Percentiles rank a stretch among this genome's conserved stretches.
Conservation (phyloP, 2,888 invertebrate genomes). For the Callinectes sapidus region DNA sequence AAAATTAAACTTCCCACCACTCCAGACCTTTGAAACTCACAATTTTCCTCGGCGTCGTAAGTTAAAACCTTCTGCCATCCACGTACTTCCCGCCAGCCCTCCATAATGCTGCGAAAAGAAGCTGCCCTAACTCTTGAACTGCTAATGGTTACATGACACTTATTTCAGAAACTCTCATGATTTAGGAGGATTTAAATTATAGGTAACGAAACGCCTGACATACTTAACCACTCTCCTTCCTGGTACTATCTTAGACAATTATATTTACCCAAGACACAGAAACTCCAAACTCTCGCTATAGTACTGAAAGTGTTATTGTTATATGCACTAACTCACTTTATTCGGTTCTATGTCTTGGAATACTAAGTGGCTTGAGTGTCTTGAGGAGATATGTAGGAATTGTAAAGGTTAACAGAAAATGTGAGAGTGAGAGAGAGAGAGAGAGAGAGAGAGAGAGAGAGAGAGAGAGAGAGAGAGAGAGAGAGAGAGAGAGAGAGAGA, state of each 20-base stretch:
- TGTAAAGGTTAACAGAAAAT: not conserved
- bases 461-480: conserved; percentile 25
- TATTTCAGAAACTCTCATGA: too few species aligned
- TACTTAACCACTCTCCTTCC: too few species aligned
- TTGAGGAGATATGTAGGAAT: not conserved
- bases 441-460: conserved; percentile 25
- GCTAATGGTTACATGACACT: too few species aligned
- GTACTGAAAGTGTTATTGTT: not conserved
- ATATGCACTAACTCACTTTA: too few species aligned
- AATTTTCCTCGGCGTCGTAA: not conserved
- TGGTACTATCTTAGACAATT: not conserved
- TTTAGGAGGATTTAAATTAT: too few species aligned
- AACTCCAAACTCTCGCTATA: not conserved
- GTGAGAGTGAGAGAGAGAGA: not conserved
- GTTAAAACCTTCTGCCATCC: not conserved
- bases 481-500: conserved; percentile 25
- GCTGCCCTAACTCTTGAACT: not conserved
- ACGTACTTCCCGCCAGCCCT: not conserved
- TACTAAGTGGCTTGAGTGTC: not conserved
- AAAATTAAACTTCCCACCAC: not conserved
- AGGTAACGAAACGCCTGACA: too few species aligned
- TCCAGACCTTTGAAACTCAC: not conserved
- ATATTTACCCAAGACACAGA: not conserved
- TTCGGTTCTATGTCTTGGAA: not conserved
- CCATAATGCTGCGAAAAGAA: not conserved